Conservation (phyloP, 2,888 invertebrate genomes). For the Tricholauxania praeusta region DNA sequence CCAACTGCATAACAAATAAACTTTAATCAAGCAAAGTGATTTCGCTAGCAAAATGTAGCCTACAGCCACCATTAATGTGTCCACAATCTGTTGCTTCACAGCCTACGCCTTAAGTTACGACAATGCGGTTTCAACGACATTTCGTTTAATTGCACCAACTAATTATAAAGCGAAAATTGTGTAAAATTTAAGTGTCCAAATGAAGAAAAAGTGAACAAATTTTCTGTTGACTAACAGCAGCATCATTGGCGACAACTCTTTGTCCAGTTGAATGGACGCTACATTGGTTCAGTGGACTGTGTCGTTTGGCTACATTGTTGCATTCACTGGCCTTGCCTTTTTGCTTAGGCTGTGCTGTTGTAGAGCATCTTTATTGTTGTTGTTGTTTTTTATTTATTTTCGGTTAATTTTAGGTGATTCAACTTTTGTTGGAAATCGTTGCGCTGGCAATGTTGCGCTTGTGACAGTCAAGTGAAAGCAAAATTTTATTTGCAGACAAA, state of each 20-base stretch:
- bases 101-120: conserved; percentile 12
- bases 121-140: background rate
- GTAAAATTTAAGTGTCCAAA: background rate
- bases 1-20: no score
- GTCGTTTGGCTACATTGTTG: background rate
- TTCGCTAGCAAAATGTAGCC: no score
- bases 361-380: background rate
- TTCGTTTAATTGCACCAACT: conserved; percentile 4
- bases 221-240: background rate
- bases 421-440: background rate
- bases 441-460: no score
- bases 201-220: background rate
- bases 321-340: background rate
- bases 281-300: conserved; percentile 25
- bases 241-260: conserved; percentile 7
- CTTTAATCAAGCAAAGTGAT: no score
- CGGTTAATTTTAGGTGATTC: conserved; percentile 24
- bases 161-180: conserved; percentile 13
- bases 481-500: no score
- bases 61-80: no score
- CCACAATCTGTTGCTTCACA: background rate
- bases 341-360: no score
- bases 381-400: background rate
- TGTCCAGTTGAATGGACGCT: conserved; percentile 25
- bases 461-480: no score